Evolutionary conservation across 2,113 vertebrate genomes (phyloP).

Genomic region (Callaeas wilsoni): DNA sequence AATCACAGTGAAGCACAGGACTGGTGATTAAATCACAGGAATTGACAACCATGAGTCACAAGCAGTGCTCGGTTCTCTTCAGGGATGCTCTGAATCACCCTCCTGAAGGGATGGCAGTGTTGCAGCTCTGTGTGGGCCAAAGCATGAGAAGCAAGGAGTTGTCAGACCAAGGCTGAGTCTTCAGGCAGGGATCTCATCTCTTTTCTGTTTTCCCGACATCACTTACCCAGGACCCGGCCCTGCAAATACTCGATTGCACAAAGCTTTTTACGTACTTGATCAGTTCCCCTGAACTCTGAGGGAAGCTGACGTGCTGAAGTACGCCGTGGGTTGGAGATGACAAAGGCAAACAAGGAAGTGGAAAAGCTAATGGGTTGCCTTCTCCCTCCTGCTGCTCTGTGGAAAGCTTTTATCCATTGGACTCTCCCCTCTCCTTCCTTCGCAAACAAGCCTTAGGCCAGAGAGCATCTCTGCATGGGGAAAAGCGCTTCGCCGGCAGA

Average conservation of each 20-base stretch:
- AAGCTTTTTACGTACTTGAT: neutral
- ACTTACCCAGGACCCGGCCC: neutral
- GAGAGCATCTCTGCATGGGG: neutral
- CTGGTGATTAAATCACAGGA: neutral
- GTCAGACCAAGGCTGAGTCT: neutral
- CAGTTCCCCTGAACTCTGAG: neutral
- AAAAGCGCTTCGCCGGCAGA: neutral
- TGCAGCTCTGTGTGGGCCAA: neutral
- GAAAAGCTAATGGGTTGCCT: conserved; percentile 34
- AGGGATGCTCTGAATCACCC: neutral
- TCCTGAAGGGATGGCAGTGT: neutral
- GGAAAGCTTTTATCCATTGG: conserved; percentile 36
- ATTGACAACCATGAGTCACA: neutral
- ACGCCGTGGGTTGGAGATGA: neutral
- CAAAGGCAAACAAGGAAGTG: conserved; percentile 8
- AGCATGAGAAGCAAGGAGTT: neutral
- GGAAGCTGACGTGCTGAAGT: neutral
- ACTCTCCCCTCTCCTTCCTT: conserved; percentile 7
- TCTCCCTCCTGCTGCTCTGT: conserved; percentile 35
- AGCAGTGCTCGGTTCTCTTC: neutral
- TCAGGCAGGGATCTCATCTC: neutral
- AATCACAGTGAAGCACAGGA: neutral
- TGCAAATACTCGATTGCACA: neutral
- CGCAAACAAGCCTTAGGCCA: conserved; percentile 41
- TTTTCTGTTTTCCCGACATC: neutral